Base-by-base conservation (phyloP, 2,888 invertebrate species). In the Pseudococcus viburni region DNA sequence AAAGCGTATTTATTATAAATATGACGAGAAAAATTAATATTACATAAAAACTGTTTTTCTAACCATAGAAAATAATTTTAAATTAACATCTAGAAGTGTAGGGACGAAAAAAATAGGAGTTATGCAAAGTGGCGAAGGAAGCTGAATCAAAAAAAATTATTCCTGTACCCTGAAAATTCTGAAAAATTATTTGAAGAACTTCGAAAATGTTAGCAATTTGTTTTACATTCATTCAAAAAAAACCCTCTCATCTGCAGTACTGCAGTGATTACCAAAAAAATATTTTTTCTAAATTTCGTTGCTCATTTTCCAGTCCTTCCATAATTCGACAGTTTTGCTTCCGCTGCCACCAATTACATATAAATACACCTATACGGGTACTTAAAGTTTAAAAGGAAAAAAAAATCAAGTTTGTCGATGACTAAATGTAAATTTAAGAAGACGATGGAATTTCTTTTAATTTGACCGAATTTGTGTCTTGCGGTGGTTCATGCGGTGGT, bases 361-460 rank as follows among this genome's bases (percentile, higher is more conserved):
- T 64, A 22, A 64, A 64, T 33, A 33, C 26, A 33, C 26, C 22
- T 64, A 64, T 22, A n/a, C 19, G 11, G 8, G 9, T 64, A 22
- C 19, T 22, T 64, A 64, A 11, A 19, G 22, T 22, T 59, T 51
- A 51, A 51, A 55, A 4, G 7, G 15, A 22, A 64, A 64, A 64
- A 64, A 64, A 64, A n/a, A 7, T 1, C 22, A 22, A 64, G 64
- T 22, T 9, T 64, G 64, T 12, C 11, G 64, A 9, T 64, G 64
- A 11, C 22, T n/a, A 64, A 64, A 33, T 33, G 73, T 17, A 33
- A 73, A 73, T 73, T 83, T 83, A 83, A 46, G 80, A 42, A 77
- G 12, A 39, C 11, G 46, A 19, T 46, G 42, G 46, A n/a, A 83
- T 83, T 83, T 83, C 80, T 26, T 42, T 46, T 83, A 83, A 46